Evolutionary conservation across 2,797 vertebrate species (phyloP).

Genomic region (Menidia menidia): DNA sequence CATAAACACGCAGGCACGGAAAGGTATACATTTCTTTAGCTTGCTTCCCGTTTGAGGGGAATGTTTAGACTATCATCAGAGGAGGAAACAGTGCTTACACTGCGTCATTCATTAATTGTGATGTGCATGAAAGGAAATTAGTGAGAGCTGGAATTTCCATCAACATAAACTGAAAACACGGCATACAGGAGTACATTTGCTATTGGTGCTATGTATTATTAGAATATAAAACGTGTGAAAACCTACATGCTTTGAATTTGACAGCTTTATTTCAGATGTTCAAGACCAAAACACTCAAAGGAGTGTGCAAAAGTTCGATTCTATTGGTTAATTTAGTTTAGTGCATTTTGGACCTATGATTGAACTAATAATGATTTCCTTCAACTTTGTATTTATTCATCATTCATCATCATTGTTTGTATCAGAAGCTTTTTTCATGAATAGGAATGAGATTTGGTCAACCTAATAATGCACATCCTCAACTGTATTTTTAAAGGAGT

Average conservation of each 20-base stretch:
- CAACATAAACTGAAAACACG: conserved; percentile 13
- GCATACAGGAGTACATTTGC: neutral
- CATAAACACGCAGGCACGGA: conserved; percentile 44
- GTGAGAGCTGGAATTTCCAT: neutral
- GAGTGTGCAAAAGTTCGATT: neutral
- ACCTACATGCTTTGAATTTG: no score
- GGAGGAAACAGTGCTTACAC: conserved; percentile 33
- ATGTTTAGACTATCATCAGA: conserved; percentile 60
- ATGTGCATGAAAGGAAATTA: conserved; percentile 18
- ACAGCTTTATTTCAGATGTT: neutral
- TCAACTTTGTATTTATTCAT: neutral
- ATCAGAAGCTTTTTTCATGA: no score
- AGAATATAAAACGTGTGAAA: neutral
- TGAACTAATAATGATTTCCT: neutral
- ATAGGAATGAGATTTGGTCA: no score
- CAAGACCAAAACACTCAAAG: neutral
- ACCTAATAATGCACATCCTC: no score
- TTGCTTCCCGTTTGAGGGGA: conserved; percentile 24
- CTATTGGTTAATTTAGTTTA: neutral
- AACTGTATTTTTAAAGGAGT: no score
- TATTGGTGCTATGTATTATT: neutral
- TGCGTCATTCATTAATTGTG: conserved; percentile 18
- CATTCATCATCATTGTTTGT: neutral
- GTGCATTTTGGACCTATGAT: neutral
- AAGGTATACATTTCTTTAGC: conserved; percentile 23